These are phyloP conservation scores for Euura saliciscinereae DNA, from an alignment of 1,140 invertebrate species.

Conservation along the genomic window DNA sequence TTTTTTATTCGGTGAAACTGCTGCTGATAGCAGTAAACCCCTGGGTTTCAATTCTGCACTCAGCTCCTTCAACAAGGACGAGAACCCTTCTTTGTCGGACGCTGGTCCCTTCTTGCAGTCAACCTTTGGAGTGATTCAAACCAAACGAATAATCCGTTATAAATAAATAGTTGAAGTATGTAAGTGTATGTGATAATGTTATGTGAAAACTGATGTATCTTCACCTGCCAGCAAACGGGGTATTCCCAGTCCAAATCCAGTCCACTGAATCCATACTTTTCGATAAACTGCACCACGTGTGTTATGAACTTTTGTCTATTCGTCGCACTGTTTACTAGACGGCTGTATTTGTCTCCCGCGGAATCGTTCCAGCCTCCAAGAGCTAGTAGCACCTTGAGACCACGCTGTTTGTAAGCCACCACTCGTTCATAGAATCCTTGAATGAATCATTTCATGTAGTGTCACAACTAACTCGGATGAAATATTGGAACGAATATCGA, in stretches of 20 bases:
- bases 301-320: slow-evolving; percentile 75
- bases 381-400: slow-evolving; percentile 82
- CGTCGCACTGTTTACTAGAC: slow-evolving; percentile 75
- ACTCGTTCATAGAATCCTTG: slow-evolving; percentile 84
- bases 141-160: slow-evolving; percentile 6
- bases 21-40: slow-evolving; percentile 78
- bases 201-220: slow-evolving; percentile 21
- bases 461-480: neutral
- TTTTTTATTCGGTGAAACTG: slow-evolving; percentile 87
- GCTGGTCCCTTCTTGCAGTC: slow-evolving; percentile 83
- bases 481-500: slow-evolving; percentile 9
- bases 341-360: slow-evolving; percentile 83
- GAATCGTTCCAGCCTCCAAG: slow-evolving; percentile 93
- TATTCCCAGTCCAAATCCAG: slow-evolving; percentile 92
- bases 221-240: slow-evolving; percentile 88
- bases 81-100: slow-evolving; percentile 82
- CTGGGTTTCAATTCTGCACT: slow-evolving; percentile 74
- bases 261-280: slow-evolving; percentile 86
- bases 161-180: slow-evolving; percentile 14
- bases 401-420: slow-evolving; percentile 76
- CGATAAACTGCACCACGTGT: slow-evolving; percentile 77
- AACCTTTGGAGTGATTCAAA: slow-evolving; percentile 35
- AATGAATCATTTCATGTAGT: slow-evolving; percentile 19
- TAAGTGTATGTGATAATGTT: neutral
- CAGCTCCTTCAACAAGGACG: slow-evolving; percentile 74